Evolutionary conservation across 2,113 vertebrate genomes (phyloP), one percentile per base, ranked within the genome.

Genomic region (Corapipo altera): DNA sequence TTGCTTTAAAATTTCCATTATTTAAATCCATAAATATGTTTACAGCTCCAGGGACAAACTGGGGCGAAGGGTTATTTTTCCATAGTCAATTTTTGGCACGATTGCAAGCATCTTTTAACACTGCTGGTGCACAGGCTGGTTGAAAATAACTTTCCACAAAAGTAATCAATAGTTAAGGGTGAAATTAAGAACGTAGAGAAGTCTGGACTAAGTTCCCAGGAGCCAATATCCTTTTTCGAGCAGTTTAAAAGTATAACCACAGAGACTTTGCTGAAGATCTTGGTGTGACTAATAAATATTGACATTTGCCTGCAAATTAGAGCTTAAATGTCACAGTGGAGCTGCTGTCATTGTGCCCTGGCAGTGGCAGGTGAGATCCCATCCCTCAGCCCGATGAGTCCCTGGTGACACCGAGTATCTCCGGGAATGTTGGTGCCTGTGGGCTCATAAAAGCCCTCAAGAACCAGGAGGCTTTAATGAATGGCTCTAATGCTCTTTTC

Each of bases 211-310:
- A 77, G 30, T 61, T 72, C 39, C 66, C 15, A 30, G 62, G 65
- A 85, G 24, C 65, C 30, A 21, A 43, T 52, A 8, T 46, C 35
- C 20, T 3, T 81, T 43, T 79, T 54, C 1, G 15, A 66, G 39
- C 28, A 54, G 18, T 84, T 91, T 89, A 59, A 85, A 87, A 95
- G 52, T 82, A 8, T n/a, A 91, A 88, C 59, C 44, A 30, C 37
- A 80, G 77, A 89, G 89, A 76, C 58, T 95, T 67, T 87, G 37
- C 73, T 48, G 81, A 88, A 57, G 48, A 72, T 85, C 54, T 90
- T 65, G 72, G 65, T 89, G 91, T 88, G 85, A 86, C 74, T 97
- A 93, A 95, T 93, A 95, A 96, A 95, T 95, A 97, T 90, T 95
- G 97, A 93, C 95, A 96, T 96, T 94, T 94, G 51, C 17, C 3